phyloP scores from a whole-genome alignment of 2,113 vertebrate genomes.

The Seriola quinqueradiata region DNA sequence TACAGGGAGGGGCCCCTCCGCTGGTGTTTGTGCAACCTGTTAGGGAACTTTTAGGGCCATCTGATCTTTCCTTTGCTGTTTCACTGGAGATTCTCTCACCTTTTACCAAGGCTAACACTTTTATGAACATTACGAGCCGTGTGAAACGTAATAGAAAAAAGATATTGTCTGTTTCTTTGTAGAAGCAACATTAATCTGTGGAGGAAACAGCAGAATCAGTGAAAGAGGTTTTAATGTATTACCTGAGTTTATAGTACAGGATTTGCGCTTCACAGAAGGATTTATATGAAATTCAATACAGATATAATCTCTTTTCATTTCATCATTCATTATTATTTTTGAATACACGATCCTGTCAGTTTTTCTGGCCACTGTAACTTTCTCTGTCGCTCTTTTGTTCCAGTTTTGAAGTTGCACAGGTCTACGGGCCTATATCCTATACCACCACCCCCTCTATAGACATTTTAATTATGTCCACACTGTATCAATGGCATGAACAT shows the following conservation, averaged over 20 bases:
- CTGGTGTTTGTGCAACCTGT: slow-evolving; percentile 85
- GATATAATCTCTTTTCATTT: neutral
- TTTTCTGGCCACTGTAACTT: neutral
- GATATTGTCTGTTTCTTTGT: neutral
- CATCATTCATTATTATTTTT: neutral
- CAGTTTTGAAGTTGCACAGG: slow-evolving; percentile 25
- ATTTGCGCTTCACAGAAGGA: neutral
- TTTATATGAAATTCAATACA: neutral
- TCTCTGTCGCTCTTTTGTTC: slow-evolving; percentile 25
- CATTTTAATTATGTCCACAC: slow-evolving; percentile 80
- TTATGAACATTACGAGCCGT: slow-evolving; percentile 12
- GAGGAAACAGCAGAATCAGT: neutral
- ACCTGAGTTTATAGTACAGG: neutral
- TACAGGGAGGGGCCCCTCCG: slow-evolving; percentile 83
- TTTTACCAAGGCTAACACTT: slow-evolving; percentile 54
- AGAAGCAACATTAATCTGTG: neutral
- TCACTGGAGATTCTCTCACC: slow-evolving; percentile 63
- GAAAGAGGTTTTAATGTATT: neutral
- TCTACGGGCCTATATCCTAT: slow-evolving; percentile 58
- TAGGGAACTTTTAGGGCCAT: slow-evolving; percentile 84
- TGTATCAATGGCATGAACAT: slow-evolving; percentile 81
- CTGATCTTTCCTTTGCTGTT: slow-evolving; percentile 70
- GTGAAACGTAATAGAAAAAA: slow-evolving; percentile 5
- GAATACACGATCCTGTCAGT: neutral
- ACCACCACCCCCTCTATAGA: slow-evolving; percentile 69